Conservation (phyloP, 2,797 vertebrate genomes). For the Phrynocephalus guinanensis region DNA sequence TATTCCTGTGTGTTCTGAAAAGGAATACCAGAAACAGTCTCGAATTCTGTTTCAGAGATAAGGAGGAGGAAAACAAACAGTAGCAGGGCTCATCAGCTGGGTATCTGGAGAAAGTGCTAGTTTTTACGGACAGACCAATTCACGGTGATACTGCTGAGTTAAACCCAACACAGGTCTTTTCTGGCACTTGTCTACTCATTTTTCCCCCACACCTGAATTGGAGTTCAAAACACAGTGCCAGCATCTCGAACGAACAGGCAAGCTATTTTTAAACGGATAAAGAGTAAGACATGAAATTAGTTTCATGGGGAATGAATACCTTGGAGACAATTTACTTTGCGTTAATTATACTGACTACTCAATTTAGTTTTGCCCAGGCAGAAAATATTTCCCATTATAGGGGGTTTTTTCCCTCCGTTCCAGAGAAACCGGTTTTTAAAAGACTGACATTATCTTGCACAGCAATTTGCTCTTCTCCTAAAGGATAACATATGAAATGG, state of each 20-base stretch:
- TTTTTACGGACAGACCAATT: not conserved
- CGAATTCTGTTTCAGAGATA: not conserved
- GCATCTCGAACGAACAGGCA: constrained; percentile 78
- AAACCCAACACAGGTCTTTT: not conserved
- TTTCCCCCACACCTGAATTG: constrained; percentile 66
- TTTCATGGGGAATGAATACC: constrained; percentile 81
- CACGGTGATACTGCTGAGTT: not conserved
- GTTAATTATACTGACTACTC: constrained; percentile 81
- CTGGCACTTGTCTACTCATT: constrained; percentile 65
- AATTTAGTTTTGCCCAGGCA: constrained; percentile 74
- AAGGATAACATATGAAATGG: not conserved
- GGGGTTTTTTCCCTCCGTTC: not conserved
- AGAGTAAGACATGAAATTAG: constrained; percentile 80
- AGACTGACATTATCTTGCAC: not conserved
- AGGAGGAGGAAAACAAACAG: accelerated
- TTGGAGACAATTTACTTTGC: constrained; percentile 80
- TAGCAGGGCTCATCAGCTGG: too few species aligned
- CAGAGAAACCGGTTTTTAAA: not conserved
- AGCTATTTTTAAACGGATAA: constrained; percentile 82
- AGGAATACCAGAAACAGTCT: not conserved
- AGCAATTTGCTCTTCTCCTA: not conserved
- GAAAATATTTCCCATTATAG: constrained; percentile 70
- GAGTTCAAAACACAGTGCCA: constrained; percentile 72
- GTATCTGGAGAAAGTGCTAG: not conserved
- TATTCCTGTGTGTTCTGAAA: not conserved